Base-by-base conservation (phyloP, 2,797 vertebrate genomes). In the Xenops minutus region DNA sequence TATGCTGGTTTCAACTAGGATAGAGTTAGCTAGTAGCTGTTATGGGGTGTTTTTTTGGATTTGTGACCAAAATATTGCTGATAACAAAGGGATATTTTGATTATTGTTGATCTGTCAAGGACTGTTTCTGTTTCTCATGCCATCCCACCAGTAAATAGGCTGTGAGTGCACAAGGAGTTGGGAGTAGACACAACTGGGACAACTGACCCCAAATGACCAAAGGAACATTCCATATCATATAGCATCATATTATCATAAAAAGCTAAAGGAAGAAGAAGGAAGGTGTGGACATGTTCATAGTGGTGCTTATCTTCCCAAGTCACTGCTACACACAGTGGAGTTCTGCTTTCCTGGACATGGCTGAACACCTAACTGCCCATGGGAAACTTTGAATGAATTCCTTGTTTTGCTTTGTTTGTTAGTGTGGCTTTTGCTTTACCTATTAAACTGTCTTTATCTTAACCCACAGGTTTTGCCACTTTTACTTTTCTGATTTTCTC, bases 101-200 rank as follows among this genome's bases (percentile, higher is more conserved):
- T 64, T 59, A 64, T 24, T 61, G 30, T 14, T 75, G 29, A 61
- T 23, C 10, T 24, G 23, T 58, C 19, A 43, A 59, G 14, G 9
- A 46, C 7, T 15, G 44, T 48, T 76, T 66, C 12, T 76, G 7
- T 41, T 76, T 36, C 19, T n/a, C 14, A 58, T 8, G 9, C n/a
- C n/a, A 46, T 16, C 0, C 0, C 7, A 26, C 16, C 21, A 58
- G 10, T 24, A 77, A 39, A 63, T 11, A 71, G 29, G 17, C 17
- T 51, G 7, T 26, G 10, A 6, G 2, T 71, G 8, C 12, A 52
- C 8, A n/a, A 46, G n/a, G 17, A 71, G 6, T 1, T 64, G 21
- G 10, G n/a, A 46, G 18, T 24, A 5, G 21, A 52, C 19, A 14
- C 14, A 62, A 13, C 6, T 68, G 15, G 19, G 15, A 23, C 7